Evolutionary conservation across 2,888 invertebrate genomes (phyloP).

Genomic region (Melanophora roralis): DNA sequence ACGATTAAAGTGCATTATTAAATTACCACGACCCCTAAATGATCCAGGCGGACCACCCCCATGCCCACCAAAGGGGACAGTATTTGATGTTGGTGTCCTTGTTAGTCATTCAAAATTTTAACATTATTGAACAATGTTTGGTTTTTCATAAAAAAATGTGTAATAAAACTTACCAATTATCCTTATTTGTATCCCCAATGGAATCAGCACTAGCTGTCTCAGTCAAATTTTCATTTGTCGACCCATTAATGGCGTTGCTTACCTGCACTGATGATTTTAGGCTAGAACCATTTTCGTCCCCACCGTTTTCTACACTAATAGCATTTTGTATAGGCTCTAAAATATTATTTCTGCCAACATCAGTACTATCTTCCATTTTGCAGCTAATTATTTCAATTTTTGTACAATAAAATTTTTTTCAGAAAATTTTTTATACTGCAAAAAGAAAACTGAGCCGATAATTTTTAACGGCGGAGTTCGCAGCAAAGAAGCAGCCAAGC

Average conservation of each 20-base stretch:
- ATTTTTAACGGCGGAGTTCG: too few relatives aligned
- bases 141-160: not conserved
- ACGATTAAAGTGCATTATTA: constrained; percentile 62
- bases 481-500: too few relatives aligned
- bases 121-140: not conserved
- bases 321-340: not conserved
- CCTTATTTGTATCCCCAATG: constrained; percentile 28
- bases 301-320: not conserved
- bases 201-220: not conserved
- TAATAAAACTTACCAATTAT: constrained; percentile 44
- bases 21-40: constrained; percentile 64
- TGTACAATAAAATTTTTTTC: not conserved
- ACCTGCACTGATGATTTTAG: not conserved
- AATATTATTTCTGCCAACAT: constrained; percentile 22
- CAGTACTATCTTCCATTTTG: constrained; percentile 41
- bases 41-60: constrained; percentile 15
- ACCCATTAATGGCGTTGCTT: constrained; percentile 28
- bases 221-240: constrained; percentile 22
- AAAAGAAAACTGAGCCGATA: too few relatives aligned
- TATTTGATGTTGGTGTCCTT: constrained; percentile 38
- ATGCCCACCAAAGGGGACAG: constrained; percentile 37
- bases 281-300: constrained; percentile 6
- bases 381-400: not conserved
- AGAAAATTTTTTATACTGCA: constrained; percentile 15
- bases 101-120: not conserved